A percentile compares a stretch with the other conserved stretches of the same genome.
These are phyloP conservation scores for Polypterus bichir DNA, from an alignment of 2,113 vertebrate genomes.

Conservation along the genomic window DNA sequence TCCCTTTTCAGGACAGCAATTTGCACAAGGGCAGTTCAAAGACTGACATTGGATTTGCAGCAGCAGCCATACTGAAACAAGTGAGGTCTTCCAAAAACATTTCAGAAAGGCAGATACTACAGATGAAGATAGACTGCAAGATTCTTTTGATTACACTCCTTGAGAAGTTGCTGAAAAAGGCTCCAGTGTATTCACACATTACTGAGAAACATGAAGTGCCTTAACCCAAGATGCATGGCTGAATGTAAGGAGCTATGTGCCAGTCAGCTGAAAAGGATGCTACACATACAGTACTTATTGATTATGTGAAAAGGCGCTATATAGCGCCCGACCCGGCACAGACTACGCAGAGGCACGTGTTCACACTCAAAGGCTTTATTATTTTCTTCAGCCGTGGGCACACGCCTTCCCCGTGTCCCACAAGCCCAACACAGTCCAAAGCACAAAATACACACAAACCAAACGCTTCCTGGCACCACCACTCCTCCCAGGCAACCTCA, in stretches of 20 bases:
- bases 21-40: constrained; percentile 3
- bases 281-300: constrained; percentile 11
- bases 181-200: constrained; percentile 16
- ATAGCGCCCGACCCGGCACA: too few species aligned
- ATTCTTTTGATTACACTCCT: constrained; percentile 16
- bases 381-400: too few species aligned
- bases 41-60: constrained; percentile 14
- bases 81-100: constrained; percentile 7
- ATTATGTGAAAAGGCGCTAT: too few species aligned
- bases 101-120: constrained; percentile 11
- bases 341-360: too few species aligned
- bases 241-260: constrained; percentile 13
- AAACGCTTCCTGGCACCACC: too few species aligned
- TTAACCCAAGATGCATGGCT: constrained; percentile 19
- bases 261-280: constrained; percentile 13
- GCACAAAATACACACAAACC: too few species aligned
- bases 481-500: too few species aligned
- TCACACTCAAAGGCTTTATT: too few species aligned
- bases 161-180: constrained; percentile 21
- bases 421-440: too few species aligned
- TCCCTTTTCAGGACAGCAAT: constrained; percentile 15
- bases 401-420: too few species aligned
- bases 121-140: constrained; percentile 19
- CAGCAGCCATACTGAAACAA: constrained; percentile 10
- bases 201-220: constrained; percentile 19